Conservation (phyloP, 2,888 invertebrate genomes). For the Agriopis leucophaearia region DNA sequence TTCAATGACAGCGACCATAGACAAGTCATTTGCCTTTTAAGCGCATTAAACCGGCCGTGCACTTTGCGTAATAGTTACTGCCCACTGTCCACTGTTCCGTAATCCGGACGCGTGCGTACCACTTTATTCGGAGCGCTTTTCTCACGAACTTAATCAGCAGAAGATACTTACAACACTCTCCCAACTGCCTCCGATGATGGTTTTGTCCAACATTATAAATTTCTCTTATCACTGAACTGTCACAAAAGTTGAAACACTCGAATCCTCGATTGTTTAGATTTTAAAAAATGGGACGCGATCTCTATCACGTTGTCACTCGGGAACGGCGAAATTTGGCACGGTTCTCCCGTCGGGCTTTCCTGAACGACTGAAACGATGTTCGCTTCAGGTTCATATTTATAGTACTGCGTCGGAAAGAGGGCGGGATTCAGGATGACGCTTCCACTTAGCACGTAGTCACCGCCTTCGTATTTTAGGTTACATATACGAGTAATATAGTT, state of each 20-base stretch:
- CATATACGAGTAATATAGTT: slow-evolving; percentile 66
- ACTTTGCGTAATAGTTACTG: slow-evolving; percentile 74
- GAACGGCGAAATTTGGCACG: slow-evolving; percentile 73
- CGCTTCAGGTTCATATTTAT: slow-evolving; percentile 80
- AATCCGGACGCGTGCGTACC: slow-evolving; percentile 54
- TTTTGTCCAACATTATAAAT: slow-evolving; percentile 78
- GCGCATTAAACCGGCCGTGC: slow-evolving; percentile 72
- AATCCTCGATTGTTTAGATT: slow-evolving; percentile 48
- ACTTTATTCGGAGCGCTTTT: slow-evolving; percentile 39
- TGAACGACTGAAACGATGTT: slow-evolving; percentile 77
- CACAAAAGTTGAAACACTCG: slow-evolving; percentile 59
- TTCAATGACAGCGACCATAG: slow-evolving; percentile 79
- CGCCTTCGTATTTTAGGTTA: slow-evolving; percentile 68
- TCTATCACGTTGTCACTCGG: slow-evolving; percentile 74
- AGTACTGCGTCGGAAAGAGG: slow-evolving; percentile 68
- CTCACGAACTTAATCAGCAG: slow-evolving; percentile 29
- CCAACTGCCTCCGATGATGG: slow-evolving; percentile 80
- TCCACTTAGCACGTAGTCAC: slow-evolving; percentile 79
- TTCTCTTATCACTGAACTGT: slow-evolving; percentile 49
- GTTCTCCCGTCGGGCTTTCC: slow-evolving; percentile 73
- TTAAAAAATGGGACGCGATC: slow-evolving; percentile 53
- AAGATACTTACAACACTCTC: slow-evolving; percentile 80
- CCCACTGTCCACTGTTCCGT: slow-evolving; percentile 55
- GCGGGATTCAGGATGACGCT: slow-evolving; percentile 78
- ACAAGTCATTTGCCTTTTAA: slow-evolving; percentile 78